Conservation (phyloP, 2,113 vertebrate genomes). For the Percina caprodes region DNA sequence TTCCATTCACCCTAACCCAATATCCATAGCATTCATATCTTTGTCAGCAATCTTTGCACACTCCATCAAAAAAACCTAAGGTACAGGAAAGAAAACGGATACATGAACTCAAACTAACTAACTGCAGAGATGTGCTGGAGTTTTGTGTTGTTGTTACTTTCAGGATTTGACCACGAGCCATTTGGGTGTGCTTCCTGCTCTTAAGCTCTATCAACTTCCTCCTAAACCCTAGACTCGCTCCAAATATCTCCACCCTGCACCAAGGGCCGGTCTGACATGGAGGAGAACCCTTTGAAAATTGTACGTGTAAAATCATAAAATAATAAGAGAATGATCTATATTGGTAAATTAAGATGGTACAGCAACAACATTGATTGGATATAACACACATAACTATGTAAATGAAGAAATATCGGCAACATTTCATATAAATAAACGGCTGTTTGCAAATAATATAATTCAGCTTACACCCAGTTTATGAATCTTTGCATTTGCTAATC, state of each 20-base stretch:
- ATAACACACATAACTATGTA: conserved; percentile 21
- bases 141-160: conserved; percentile 21
- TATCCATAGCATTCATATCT: conserved; percentile 36
- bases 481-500: conserved; percentile 71
- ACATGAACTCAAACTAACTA: conserved; percentile 56
- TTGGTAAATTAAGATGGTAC: background rate
- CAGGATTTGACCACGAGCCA: conserved; percentile 59
- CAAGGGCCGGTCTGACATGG: conserved; percentile 45
- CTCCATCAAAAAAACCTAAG: conserved; percentile 43
- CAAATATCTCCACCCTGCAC: conserved; percentile 66
- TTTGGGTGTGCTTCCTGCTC: conserved; percentile 74
- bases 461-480: conserved; percentile 67
- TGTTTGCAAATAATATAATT: conserved; percentile 67
- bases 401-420: conserved; percentile 48
- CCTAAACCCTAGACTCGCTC: conserved; percentile 67
- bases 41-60: conserved; percentile 52
- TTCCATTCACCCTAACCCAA: no score
- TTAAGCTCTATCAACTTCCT: conserved; percentile 87
- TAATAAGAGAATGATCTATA: background rate
- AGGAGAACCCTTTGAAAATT: conserved; percentile 4
- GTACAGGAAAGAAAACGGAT: conserved; percentile 59
- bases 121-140: conserved; percentile 44
- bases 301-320: background rate
- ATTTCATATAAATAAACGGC: conserved; percentile 56
- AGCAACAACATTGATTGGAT: conserved; percentile 9